A percentile compares a stretch with the other conserved stretches of the same genome.
phyloP scores from a whole-genome alignment of 2,888 invertebrate genomes.

The Drosophila basisetae region DNA sequence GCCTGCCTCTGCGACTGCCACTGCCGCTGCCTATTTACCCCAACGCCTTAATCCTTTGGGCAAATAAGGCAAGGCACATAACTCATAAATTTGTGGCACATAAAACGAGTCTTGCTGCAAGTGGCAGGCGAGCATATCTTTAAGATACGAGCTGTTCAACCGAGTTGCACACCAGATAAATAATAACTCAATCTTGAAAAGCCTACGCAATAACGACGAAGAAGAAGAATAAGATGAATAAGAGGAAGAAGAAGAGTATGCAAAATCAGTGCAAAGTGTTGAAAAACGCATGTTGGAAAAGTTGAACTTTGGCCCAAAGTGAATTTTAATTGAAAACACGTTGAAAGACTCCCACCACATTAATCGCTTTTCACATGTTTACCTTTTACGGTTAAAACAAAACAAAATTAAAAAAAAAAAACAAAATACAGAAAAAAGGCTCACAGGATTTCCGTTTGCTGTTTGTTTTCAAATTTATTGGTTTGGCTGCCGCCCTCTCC shows the following conservation, averaged over 20 bases:
- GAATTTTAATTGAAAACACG: conserved; percentile 71
- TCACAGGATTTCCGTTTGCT: conserved; percentile 76
- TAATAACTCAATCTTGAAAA: conserved; percentile 72
- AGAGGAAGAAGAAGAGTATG: not conserved
- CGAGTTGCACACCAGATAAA: conserved; percentile 52
- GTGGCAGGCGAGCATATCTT: conserved; percentile 18
- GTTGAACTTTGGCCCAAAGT: conserved; percentile 49
- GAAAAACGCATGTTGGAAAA: conserved; percentile 30
- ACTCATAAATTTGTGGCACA: conserved; percentile 78
- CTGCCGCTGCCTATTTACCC: conserved; percentile 5
- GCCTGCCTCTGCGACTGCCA: not conserved
- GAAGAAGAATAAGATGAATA: not conserved
- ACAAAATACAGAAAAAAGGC: conserved; percentile 41
- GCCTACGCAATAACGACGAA: conserved; percentile 42
- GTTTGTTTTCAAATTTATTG: conserved; percentile 65
- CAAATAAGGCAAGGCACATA: conserved; percentile 67
- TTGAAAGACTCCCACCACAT: conserved; percentile 1
- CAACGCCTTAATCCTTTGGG: conserved; percentile 71
- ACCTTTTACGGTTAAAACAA: conserved; percentile 10
- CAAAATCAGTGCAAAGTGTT: conserved; percentile 5
- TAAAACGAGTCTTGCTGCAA: conserved; percentile 46
- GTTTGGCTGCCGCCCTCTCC: conserved; percentile 17
- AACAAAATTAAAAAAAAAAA: not conserved
- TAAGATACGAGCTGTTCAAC: conserved; percentile 74
- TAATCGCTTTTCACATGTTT: conserved; percentile 66